Percentiles rank a stretch among this genome's conserved stretches.
Conservation (phyloP, 2,113 vertebrate genomes). For the Penelope pileata region DNA sequence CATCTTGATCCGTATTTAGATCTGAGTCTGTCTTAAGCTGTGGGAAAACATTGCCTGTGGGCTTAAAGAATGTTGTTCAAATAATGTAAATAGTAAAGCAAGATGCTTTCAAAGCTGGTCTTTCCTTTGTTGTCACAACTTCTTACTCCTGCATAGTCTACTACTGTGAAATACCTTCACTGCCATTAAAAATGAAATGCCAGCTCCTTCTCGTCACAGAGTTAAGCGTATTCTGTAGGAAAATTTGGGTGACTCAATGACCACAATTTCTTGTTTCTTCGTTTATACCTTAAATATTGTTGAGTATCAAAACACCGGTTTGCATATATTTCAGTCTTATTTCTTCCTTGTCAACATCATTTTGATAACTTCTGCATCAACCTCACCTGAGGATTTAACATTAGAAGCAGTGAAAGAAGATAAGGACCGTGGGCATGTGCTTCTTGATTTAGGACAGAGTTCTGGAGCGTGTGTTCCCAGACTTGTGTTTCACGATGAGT, state of each 20-base stretch:
- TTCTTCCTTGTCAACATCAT: neutral
- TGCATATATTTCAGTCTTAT: neutral
- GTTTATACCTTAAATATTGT: neutral
- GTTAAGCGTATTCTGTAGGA: neutral
- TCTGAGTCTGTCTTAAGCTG: neutral
- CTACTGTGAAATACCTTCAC: neutral
- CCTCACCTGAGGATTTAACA: neutral
- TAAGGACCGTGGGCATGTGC: neutral
- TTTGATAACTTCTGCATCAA: neutral
- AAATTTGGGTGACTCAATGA: neutral
- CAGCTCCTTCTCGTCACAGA: neutral
- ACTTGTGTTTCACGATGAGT: neutral
- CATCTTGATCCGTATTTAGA: neutral
- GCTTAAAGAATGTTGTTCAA: neutral
- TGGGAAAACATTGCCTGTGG: neutral
- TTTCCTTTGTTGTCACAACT: neutral
- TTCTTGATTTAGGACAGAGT: neutral
- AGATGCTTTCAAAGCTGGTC: neutral
- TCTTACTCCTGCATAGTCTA: neutral
- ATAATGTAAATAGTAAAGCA: neutral
- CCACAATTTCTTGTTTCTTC: neutral
- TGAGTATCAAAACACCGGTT: neutral
- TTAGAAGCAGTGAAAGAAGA: neutral
- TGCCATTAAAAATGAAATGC: neutral
- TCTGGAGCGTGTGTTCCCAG: neutral